Base-by-base conservation (phyloP, 2,888 invertebrate genomes). In the Tenthredo distinguenda region DNA sequence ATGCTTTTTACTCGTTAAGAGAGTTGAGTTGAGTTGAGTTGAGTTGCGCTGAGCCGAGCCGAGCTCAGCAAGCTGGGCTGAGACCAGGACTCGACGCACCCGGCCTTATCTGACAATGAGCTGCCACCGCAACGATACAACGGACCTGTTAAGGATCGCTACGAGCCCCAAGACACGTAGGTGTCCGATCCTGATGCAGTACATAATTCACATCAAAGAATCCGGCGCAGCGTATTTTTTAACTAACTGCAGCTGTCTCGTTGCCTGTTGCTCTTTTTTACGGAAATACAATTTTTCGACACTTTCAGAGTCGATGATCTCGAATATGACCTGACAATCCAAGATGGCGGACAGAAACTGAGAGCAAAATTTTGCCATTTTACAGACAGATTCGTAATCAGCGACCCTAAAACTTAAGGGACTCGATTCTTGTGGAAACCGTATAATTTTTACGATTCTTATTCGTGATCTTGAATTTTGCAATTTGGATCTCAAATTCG, bases 1-100 rank as follows among this genome's bases (percentile, higher is more conserved):
- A 92, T 92, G 91, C 91, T 92, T 92, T 92, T 92, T 92, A 92
- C 90, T 92, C 91, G 92, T 91, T 91, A 91, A 43, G 65, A 81
- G 81, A 62, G 31, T 37, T 74, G 68, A 68, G 68, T 7, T 31
- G 74, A 43, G 43, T 12, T 40, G 74, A 10, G 21, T 47, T 21
- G 47, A 21, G 37, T 40, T 71, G 74, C 12, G 40, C 72, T 2
- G 72, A 65, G 58, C n/a, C n/a, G 40, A 71, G 71, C 72, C 40
- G 72, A n/a, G 72, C 72, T 10, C 58, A 26, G 68, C 15, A 47
- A 31, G 50, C 26, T 31, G 15, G 15, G 77, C 77, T 55, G 21
- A 5, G 40, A 47, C 47, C 55, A 26, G 50, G 50, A 77, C 55
- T 77, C 77, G 77, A 26, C 34, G 21, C 77, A 50, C 77, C 74